A percentile compares a stretch with the other conserved stretches of the same genome.
Conservation (phyloP, 1,140 invertebrate genomes). For the Lepidostoma basale region DNA sequence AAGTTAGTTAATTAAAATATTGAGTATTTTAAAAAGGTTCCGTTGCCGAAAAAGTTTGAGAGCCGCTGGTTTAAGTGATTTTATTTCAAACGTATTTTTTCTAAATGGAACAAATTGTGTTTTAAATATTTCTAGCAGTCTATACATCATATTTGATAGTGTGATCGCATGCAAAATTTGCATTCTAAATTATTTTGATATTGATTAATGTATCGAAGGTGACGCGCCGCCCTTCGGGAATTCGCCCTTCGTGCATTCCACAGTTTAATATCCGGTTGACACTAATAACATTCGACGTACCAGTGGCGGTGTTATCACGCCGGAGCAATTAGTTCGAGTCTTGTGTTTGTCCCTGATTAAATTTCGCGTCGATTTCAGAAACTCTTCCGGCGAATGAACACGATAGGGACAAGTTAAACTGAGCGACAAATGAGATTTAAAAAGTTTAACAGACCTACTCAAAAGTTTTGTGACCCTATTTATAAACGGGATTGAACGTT, state of each 20-base stretch:
- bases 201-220: not conserved
- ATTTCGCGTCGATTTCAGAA: not conserved
- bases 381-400: not conserved
- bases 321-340: not conserved
- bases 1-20: too few relatives aligned
- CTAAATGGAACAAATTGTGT: too few relatives aligned
- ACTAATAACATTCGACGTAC: not conserved
- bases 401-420: not conserved
- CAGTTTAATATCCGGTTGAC: conserved; percentile 14
- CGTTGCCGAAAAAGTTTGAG: too few relatives aligned
- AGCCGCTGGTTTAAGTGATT: too few relatives aligned
- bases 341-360: not conserved
- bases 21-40: too few relatives aligned
- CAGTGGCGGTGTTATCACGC: not conserved
- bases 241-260: conserved; percentile 3
- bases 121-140: too few relatives aligned
- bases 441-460: not conserved
- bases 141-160: too few relatives aligned
- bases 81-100: too few relatives aligned
- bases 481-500: not conserved
- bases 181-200: not conserved
- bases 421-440: not conserved
- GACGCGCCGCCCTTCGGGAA: not conserved
- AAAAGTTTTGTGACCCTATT: not conserved
- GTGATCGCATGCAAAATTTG: too few relatives aligned